Base-by-base conservation (phyloP, 1,140 invertebrate species). In the Chrysomallon squamiferum region DNA sequence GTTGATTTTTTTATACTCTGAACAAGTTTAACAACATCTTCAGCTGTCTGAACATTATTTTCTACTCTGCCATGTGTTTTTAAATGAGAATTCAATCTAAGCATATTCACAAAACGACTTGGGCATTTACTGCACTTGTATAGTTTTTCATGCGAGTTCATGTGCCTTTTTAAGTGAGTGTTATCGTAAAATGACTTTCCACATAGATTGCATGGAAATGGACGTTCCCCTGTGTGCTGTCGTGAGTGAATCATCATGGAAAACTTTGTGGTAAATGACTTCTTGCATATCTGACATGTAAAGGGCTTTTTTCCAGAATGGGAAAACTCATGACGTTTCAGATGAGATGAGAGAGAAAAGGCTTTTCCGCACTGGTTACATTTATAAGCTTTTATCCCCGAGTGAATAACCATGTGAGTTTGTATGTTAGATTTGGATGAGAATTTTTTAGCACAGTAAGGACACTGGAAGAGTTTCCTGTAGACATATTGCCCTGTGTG, bases 401-500 rank as follows among this genome's bases (percentile, higher is more conserved):
- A 20, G 50, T 54, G 50, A 27, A 20, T n/a, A 15, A 11, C 15
- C n/a, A 54, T 20, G 50, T 54, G 50, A 20, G 50, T 29, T 22
- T 54, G 50, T 13, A 54, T 13, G 29, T 20, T 25, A 20, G 9
- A 54, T 54, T 57, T 60, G 22, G 66, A 56, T 2, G 61, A 59
- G 47, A 74, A 74, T 6, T 22, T 45, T 49, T 65, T 63, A 0
- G 45, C 59, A 63, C 71, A 71, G 11, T 45, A 47, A 33, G 67
- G 52, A 61, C 74, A 76, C 27, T 66, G 52, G 57, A 69, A 70
- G 27, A 68, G 69, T 30, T 67, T 71, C 35, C 35, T 38, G 35
- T 38, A 38, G 15, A 38, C 35, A 38, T 38, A 38, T 33, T 73
- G 68, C 25, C 71, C 74, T 60, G 74, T 92, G 83, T 98, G 96